These are phyloP conservation scores for Leuctra nigra DNA, from an alignment of 2,888 invertebrate species.

Conservation along the genomic window DNA sequence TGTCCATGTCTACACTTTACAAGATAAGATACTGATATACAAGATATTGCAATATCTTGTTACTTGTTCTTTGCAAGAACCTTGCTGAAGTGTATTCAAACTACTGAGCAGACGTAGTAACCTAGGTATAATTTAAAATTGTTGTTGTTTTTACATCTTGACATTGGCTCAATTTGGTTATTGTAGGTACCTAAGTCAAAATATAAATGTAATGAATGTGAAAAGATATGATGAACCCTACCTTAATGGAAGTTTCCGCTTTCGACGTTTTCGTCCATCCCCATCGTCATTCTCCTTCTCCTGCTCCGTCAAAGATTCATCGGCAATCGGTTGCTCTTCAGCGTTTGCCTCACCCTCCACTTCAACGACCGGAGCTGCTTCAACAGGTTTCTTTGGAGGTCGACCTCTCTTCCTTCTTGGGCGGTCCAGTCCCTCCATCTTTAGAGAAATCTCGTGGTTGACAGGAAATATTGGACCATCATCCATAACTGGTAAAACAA, in stretches of 20 bases:
- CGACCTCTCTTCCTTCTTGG: slow-evolving; percentile 63
- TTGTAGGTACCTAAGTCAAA: slow-evolving; percentile 16
- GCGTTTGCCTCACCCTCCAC: slow-evolving; percentile 31
- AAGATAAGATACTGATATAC: too few species aligned
- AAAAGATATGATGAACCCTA: slow-evolving; percentile 29
- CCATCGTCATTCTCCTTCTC: slow-evolving; percentile 41
- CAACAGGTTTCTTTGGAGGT: slow-evolving; percentile 53
- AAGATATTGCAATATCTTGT: too few species aligned
- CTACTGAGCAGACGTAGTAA: too few species aligned
- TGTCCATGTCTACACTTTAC: too few species aligned
- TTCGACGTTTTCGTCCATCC: slow-evolving; percentile 52
- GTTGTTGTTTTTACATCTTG: slow-evolving; percentile 6
- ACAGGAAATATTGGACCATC: slow-evolving; percentile 55
- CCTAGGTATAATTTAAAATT: too few species aligned
- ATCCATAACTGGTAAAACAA: slow-evolving; percentile 47
- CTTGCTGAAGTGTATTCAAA: too few species aligned
- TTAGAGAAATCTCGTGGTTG: slow-evolving; percentile 57
- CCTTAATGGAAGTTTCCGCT: slow-evolving; percentile 57
- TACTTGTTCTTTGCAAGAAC: too few species aligned
- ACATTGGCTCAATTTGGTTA: neutral
- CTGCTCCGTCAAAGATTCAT: slow-evolving; percentile 31
- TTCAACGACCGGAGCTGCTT: slow-evolving; percentile 29
- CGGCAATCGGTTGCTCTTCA: slow-evolving; percentile 33
- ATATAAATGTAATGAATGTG: neutral
- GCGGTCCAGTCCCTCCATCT: slow-evolving; percentile 57